Conservation (phyloP, 1,140 invertebrate genomes). For the Cherax destructor region DNA sequence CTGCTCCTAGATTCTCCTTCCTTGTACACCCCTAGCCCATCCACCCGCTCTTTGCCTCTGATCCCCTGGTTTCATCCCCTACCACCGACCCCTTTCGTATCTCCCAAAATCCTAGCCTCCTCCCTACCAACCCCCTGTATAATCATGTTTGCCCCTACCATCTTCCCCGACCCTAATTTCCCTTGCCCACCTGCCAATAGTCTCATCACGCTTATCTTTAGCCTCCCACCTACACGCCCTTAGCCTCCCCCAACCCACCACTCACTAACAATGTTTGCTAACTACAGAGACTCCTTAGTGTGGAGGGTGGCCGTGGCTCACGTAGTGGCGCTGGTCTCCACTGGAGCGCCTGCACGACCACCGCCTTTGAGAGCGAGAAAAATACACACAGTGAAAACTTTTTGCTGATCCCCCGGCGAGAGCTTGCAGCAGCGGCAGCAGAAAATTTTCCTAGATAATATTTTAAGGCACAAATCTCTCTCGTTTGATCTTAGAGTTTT, state of each 20-base stretch:
- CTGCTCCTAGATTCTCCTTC: too few species aligned
- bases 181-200: too few species aligned
- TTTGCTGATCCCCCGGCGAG: background rate
- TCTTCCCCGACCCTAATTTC: too few species aligned
- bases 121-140: background rate
- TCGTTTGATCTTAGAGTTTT: conserved; percentile 5
- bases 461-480: background rate
- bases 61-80: background rate
- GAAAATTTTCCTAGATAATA: background rate
- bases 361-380: background rate
- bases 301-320: background rate
- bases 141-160: too few species aligned
- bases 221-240: too few species aligned
- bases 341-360: background rate
- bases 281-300: background rate
- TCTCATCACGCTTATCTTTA: too few species aligned
- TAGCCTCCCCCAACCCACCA: too few species aligned
- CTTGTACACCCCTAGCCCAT: too few species aligned
- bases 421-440: background rate
- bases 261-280: background rate
- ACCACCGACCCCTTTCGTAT: background rate
- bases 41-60: too few species aligned
- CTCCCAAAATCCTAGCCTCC: background rate
- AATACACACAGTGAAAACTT: background rate
- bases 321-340: background rate